Conservation (phyloP, 2,113 vertebrate genomes). For the Lycocorax pyrrhopterus region DNA sequence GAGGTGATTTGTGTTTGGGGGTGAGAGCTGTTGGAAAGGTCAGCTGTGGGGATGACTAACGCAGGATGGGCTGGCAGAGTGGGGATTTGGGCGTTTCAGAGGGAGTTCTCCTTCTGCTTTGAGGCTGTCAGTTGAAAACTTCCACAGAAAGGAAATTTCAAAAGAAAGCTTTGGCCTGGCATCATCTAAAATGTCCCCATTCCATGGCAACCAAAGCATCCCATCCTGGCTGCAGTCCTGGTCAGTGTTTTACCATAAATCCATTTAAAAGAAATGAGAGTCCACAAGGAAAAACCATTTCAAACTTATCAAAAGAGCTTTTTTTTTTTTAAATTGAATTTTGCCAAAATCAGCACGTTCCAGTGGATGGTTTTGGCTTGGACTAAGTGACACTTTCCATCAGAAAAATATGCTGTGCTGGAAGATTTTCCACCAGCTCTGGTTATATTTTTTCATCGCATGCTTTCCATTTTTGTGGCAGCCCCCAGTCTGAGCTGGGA, state of each 20-base stretch:
- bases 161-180: not conserved
- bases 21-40: not conserved
- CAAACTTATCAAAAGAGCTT: not conserved
- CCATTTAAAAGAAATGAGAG: not conserved
- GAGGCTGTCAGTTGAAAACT: not conserved
- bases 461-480: constrained; percentile 45
- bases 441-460: not conserved
- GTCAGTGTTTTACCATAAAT: not conserved
- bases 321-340: not conserved
- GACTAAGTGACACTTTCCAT: constrained; percentile 3
- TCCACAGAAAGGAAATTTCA: not conserved
- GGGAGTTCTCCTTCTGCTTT: not conserved
- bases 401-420: not conserved
- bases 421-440: not conserved
- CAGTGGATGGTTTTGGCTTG: constrained; percentile 16
- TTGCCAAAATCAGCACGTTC: constrained; percentile 51
- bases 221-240: not conserved
- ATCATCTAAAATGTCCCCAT: not conserved
- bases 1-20: not conserved
- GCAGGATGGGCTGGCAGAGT: not conserved
- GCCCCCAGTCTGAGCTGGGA: not conserved
- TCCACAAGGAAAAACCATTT: not conserved
- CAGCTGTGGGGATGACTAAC: not conserved
- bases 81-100: not conserved
- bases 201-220: not conserved